Conservation (phyloP, 2,797 vertebrate species). For the Rhinophrynus dorsalis region DNA sequence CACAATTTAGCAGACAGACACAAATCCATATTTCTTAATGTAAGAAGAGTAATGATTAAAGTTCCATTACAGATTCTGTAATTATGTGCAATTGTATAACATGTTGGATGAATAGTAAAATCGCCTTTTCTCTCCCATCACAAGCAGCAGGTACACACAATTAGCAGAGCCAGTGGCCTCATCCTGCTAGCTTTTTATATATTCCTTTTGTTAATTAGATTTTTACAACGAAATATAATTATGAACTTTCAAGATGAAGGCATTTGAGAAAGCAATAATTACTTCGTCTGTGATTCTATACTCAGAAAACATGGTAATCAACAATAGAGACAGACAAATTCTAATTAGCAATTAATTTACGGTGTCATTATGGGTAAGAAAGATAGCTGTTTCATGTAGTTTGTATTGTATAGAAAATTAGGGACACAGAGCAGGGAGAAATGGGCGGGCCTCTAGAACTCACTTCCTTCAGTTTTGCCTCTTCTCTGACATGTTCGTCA, state of each 20-base stretch:
- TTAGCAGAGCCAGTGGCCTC: not conserved
- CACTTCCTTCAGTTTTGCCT: too few relatives aligned
- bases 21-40: not conserved
- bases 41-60: not conserved
- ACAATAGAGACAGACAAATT: slow-evolving; percentile 18
- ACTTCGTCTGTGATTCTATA: slow-evolving; percentile 31
- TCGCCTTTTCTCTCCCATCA: not conserved
- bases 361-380: not conserved
- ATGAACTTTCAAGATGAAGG: slow-evolving; percentile 29
- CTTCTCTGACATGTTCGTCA: too few relatives aligned
- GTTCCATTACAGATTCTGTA: slow-evolving; percentile 2
- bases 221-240: slow-evolving; percentile 30
- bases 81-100: slow-evolving; percentile 29
- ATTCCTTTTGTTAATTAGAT: slow-evolving; percentile 22
- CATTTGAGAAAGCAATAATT: slow-evolving; percentile 37
- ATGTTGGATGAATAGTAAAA: slow-evolving; percentile 4
- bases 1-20: slow-evolving; percentile 19
- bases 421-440: too few relatives aligned
- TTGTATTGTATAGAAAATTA: not conserved
- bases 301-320: slow-evolving; percentile 21
- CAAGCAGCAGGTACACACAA: slow-evolving; percentile 19
- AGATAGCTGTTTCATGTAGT: not conserved
- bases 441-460: too few relatives aligned
- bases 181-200: not conserved
- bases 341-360: slow-evolving; percentile 41